Percentiles rank a stretch among this genome's conserved stretches.
Evolutionary conservation across 2,888 invertebrate species (phyloP).

Genomic region (Deilephila porcellus): DNA sequence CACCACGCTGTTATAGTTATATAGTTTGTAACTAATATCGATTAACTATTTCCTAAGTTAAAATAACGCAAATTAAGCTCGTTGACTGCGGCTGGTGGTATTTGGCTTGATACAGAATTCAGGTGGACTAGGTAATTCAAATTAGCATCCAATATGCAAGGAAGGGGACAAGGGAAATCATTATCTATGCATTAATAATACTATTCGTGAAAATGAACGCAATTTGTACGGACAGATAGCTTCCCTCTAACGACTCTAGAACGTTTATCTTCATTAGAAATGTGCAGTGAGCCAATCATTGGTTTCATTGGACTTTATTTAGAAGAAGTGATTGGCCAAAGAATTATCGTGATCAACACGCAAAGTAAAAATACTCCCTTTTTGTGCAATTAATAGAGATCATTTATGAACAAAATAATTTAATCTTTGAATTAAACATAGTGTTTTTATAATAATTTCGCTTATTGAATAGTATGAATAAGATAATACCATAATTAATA

Average conservation of each 20-base stretch:
- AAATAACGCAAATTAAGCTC: no score
- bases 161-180: background rate
- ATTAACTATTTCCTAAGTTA: no score
- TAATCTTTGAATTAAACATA: no score
- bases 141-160: background rate
- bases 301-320: background rate
- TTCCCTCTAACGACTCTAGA: background rate
- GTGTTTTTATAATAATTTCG: no score
- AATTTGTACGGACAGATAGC: background rate
- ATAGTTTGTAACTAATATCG: no score
- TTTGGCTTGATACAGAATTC: background rate
- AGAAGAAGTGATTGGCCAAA: background rate
- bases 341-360: no score
- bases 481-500: no score
- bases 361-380: no score
- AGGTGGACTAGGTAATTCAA: background rate
- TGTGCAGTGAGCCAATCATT: background rate
- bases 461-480: no score
- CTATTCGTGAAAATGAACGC: background rate
- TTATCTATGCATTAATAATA: background rate
- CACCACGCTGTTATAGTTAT: no score
- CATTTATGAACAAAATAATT: no score
- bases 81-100: background rate
- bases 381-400: no score
- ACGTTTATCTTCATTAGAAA: slow-evolving; percentile 5